Conservation (phyloP, 2,113 vertebrate genomes). For the Lophius piscatorius region DNA sequence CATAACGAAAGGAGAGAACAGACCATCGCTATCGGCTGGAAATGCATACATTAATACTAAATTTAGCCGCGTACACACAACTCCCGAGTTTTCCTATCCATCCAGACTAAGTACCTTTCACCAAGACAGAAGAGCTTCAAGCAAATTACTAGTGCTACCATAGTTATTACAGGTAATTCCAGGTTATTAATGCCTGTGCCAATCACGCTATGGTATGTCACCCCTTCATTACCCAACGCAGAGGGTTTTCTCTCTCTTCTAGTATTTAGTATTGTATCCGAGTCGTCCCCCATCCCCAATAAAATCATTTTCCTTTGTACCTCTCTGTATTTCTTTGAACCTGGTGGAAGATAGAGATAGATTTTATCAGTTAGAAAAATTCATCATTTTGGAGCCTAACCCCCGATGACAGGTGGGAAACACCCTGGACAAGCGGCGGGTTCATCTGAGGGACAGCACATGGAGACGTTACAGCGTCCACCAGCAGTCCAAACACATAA, state of each 20-base stretch:
- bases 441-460: too few species aligned
- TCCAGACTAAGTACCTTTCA: slow-evolving; percentile 47
- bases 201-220: slow-evolving; percentile 70
- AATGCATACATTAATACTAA: slow-evolving; percentile 66
- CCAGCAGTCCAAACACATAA: too few species aligned
- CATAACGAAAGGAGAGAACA: slow-evolving; percentile 22
- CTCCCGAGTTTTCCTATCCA: slow-evolving; percentile 21
- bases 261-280: slow-evolving; percentile 26
- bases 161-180: slow-evolving; percentile 81
- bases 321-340: not conserved
- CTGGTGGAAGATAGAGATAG: too few species aligned
- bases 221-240: slow-evolving; percentile 77
- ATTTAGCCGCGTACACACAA: slow-evolving; percentile 38
- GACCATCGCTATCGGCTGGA: slow-evolving; percentile 37
- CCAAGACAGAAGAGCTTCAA: slow-evolving; percentile 66
- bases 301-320: slow-evolving; percentile 14
- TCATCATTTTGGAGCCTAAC: too few species aligned
- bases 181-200: slow-evolving; percentile 80
- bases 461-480: too few species aligned
- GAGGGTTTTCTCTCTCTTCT: slow-evolving; percentile 57
- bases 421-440: too few species aligned
- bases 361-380: too few species aligned
- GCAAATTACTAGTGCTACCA: slow-evolving; percentile 77
- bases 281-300: slow-evolving; percentile 19
- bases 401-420: too few species aligned